phyloP scores from a whole-genome alignment of 2,888 invertebrate species.

The Drosophila sordidula region DNA sequence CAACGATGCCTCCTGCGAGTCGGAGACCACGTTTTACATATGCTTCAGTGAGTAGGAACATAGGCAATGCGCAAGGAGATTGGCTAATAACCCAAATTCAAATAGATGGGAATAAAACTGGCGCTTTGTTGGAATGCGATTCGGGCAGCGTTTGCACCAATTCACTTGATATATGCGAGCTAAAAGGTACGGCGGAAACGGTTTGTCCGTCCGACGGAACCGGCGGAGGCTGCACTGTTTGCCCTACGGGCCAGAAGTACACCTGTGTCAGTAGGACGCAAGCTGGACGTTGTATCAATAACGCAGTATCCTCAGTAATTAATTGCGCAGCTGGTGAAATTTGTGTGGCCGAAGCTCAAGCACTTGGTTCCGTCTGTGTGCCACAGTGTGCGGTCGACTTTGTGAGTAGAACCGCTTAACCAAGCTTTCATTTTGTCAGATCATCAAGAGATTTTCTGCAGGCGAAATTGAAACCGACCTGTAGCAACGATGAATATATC shows the following conservation, averaged over 20 bases:
- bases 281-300: conserved; percentile 43
- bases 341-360: conserved; percentile 18
- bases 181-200: not conserved
- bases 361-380: conserved; percentile 33
- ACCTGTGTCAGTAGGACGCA: conserved; percentile 51
- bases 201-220: conserved; percentile 24
- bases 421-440: too few species aligned
- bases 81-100: not conserved
- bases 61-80: not conserved
- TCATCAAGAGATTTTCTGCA: not conserved
- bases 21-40: conserved; percentile 30
- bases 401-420: conserved; percentile 31
- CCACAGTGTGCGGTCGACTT: conserved; percentile 44
- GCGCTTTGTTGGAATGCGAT: conserved; percentile 4
- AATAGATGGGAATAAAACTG: conserved; percentile 17
- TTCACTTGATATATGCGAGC: conserved; percentile 22
- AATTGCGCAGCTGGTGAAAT: conserved; percentile 35
- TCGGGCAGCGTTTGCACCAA: conserved; percentile 45
- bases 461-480: conserved; percentile 9
- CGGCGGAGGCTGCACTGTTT: conserved; percentile 10
- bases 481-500: conserved; percentile 24
- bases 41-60: conserved; percentile 43
- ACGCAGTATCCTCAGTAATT: conserved; percentile 7
- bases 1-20: conserved; percentile 32
- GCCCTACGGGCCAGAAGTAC: not conserved